Conservation (phyloP, 2,797 vertebrate genomes). For the Chelonia mydas region DNA sequence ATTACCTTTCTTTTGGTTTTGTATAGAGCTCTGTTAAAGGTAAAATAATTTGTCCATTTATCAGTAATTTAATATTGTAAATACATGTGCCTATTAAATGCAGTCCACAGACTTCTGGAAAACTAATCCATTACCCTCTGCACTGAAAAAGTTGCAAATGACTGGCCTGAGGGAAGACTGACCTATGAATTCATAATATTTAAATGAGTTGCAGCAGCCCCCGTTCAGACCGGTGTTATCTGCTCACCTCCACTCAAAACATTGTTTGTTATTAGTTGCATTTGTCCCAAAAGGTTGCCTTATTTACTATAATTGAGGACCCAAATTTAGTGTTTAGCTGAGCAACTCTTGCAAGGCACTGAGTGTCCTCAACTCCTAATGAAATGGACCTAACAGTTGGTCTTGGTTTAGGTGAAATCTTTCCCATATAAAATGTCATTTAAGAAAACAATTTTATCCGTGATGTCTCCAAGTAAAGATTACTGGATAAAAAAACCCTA, state of each 20-base stretch:
- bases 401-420: background rate
- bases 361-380: background rate
- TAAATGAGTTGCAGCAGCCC: background rate
- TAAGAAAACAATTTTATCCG: background rate
- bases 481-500: background rate
- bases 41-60: background rate
- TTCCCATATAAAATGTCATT: background rate
- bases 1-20: background rate
- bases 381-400: background rate
- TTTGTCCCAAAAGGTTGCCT: background rate
- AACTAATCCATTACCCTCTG: background rate
- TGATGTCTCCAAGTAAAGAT: background rate
- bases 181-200: background rate
- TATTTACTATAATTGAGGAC: background rate
- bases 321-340: background rate
- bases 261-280: background rate
- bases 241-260: background rate
- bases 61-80: background rate
- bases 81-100: background rate
- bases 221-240: background rate
- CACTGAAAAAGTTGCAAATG: background rate
- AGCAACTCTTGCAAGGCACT: background rate
- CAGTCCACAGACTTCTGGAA: background rate
- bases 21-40: background rate
- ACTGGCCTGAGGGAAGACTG: background rate